phyloP scores from a whole-genome alignment of 2,888 invertebrate species.

The Eubasilissa splendida region DNA sequence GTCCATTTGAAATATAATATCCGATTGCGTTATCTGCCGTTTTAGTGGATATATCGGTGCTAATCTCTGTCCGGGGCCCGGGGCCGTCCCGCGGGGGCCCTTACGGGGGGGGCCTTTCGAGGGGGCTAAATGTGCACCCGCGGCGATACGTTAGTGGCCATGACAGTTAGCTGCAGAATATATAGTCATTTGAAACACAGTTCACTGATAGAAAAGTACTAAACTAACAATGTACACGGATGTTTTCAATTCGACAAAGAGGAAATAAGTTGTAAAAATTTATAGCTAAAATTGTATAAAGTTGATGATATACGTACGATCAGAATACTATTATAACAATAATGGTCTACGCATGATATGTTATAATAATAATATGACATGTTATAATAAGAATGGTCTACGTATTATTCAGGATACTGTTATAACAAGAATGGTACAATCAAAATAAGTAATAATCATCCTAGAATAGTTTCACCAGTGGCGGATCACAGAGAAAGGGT shows the following conservation, averaged over 20 bases:
- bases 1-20: slow-evolving; percentile 8
- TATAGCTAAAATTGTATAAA: no score
- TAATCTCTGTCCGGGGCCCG: slow-evolving; percentile 37
- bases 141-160: slow-evolving; percentile 26
- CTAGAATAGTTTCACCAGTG: no score
- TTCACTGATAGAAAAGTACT: background rate
- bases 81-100: slow-evolving; percentile 49
- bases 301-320: no score
- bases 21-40: slow-evolving; percentile 27
- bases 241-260: background rate
- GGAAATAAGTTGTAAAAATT: background rate
- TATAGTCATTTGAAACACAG: slow-evolving; percentile 3
- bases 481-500: no score
- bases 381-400: no score
- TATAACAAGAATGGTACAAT: no score
- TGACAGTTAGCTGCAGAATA: slow-evolving; percentile 27
- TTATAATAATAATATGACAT: no score
- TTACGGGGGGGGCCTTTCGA: slow-evolving; percentile 18
- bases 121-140: background rate
- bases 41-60: slow-evolving; percentile 43
- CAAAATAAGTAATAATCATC: no score
- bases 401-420: no score
- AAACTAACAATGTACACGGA: background rate
- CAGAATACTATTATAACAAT: no score
- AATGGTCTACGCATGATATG: no score